Percentiles rank a stretch among this genome's conserved stretches.
phyloP scores from a whole-genome alignment of 2,797 vertebrate species.

The Acanthiza pusilla region DNA sequence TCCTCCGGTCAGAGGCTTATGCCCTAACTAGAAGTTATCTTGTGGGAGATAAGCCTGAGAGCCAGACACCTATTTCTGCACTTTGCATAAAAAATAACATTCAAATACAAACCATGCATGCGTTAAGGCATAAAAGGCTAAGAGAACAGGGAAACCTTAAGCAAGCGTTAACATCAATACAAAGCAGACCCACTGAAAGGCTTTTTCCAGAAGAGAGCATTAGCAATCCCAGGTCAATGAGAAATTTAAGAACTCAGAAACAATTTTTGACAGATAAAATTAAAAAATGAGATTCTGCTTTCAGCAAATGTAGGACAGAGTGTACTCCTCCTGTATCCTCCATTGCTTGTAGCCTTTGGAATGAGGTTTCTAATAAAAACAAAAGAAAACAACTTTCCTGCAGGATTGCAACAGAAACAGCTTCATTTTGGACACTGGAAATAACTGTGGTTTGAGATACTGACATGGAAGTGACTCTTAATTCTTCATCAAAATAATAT shows the following conservation, averaged over 20 bases:
- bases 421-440: background rate
- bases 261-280: background rate
- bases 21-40: too few species aligned
- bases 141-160: background rate
- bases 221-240: background rate
- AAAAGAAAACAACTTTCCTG: background rate
- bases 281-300: background rate
- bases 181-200: background rate
- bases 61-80: background rate
- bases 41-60: too few species aligned
- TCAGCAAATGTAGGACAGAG: background rate
- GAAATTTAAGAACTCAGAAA: background rate
- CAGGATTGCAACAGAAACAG: background rate
- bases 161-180: background rate
- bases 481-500: background rate
- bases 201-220: background rate
- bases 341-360: background rate
- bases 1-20: too few species aligned
- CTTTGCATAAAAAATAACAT: background rate
- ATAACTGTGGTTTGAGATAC: rapidly evolving
- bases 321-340: background rate
- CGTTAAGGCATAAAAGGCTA: background rate
- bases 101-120: background rate
- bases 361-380: background rate
- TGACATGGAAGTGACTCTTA: background rate